A percentile compares a stretch with the other conserved stretches of the same genome.
Conservation (phyloP, 1,140 invertebrate genomes). For the Nephila pilipes region DNA sequence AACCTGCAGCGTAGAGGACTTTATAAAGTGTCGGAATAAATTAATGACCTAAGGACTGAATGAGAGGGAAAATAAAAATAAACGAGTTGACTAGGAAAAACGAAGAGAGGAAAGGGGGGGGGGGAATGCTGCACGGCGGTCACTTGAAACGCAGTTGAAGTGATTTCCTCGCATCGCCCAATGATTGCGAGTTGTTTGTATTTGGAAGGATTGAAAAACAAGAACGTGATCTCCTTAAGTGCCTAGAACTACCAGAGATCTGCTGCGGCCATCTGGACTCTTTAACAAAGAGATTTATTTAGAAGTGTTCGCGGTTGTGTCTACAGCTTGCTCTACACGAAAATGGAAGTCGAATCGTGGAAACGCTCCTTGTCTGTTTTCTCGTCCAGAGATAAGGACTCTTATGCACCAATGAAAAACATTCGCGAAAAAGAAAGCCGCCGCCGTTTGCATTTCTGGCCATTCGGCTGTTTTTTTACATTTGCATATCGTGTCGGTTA, state of each 20-base stretch:
- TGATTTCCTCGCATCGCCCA: background rate
- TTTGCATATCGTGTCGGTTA: constrained; percentile 3
- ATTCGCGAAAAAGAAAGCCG: background rate
- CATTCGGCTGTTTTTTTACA: background rate
- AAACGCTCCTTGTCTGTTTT: background rate
- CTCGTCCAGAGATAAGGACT: background rate
- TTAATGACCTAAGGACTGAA: background rate
- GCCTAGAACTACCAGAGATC: background rate
- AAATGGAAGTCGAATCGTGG: background rate
- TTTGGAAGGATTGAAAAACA: background rate
- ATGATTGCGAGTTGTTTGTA: constrained; percentile 3
- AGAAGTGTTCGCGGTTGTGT: background rate
- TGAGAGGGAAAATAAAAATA: background rate
- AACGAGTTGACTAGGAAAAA: background rate
- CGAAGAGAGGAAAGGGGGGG: background rate
- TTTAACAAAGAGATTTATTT: constrained; percentile 26
- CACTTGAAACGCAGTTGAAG: background rate
- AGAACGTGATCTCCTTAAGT: background rate
- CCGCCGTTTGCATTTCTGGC: background rate
- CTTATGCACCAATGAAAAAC: background rate
- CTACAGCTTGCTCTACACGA: background rate
- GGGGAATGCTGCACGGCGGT: background rate
- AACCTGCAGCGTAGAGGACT: too few relatives aligned
- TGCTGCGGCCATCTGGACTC: background rate
- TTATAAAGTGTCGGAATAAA: background rate